These are phyloP conservation scores for Sarotherodon lohbergeri DNA, from an alignment of 2,113 vertebrate genomes.

Conservation along the genomic window DNA sequence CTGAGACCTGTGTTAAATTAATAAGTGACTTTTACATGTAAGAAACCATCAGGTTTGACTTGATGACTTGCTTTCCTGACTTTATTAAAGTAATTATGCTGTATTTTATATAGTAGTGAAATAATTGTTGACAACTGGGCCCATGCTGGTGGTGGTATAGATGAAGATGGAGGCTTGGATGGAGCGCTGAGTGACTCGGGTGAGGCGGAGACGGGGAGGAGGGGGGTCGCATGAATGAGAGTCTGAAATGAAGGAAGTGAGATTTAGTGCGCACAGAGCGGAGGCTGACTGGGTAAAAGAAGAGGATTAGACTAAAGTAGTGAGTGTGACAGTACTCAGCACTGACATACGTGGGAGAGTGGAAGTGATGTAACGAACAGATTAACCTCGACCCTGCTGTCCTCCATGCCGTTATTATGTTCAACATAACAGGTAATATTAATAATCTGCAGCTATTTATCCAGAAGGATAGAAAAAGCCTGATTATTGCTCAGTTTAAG, in stretches of 20 bases:
- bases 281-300: neutral
- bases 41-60: neutral
- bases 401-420: fast-evolving
- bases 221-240: neutral
- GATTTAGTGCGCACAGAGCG: fast-evolving
- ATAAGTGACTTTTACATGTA: fast-evolving
- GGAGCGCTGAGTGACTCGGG: neutral
- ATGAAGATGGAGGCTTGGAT: neutral
- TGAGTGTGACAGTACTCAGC: fast-evolving
- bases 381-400: fast-evolving
- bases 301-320: neutral
- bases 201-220: neutral
- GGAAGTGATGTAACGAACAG: neutral
- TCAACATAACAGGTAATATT: neutral
- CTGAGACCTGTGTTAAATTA: fast-evolving
- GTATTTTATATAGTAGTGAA: neutral
- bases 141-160: neutral
- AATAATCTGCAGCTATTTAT: neutral
- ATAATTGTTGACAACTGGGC: neutral
- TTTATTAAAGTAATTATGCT: neutral
- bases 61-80: neutral
- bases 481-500: neutral
- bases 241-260: neutral
- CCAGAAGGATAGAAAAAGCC: neutral
- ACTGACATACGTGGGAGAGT: neutral